phyloP scores from a whole-genome alignment of 2,888 invertebrate genomes.

The Cremastinae sp. region DNA sequence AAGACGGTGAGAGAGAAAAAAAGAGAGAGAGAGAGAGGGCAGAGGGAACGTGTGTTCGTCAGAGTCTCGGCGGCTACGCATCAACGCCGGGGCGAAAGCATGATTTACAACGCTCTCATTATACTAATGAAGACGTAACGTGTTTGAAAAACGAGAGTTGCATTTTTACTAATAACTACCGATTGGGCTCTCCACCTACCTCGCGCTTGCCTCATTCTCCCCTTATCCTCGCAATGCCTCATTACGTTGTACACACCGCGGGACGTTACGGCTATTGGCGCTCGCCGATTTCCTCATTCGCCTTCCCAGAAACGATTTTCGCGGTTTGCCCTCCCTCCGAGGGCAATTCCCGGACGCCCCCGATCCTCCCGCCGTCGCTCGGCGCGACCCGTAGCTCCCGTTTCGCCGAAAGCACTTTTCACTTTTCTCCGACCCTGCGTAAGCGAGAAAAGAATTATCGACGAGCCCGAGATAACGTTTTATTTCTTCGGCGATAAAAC shows the following conservation, averaged over 20 bases:
- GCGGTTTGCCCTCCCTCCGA: slow-evolving; percentile 21
- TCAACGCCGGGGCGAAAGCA: slow-evolving; percentile 59
- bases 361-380: no score
- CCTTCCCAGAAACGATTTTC: slow-evolving; percentile 60
- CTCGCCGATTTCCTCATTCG: slow-evolving; percentile 40
- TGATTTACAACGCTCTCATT: slow-evolving; percentile 78
- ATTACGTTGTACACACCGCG: slow-evolving; percentile 49
- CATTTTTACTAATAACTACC: slow-evolving; percentile 69
- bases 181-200: slow-evolving; percentile 44
- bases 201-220: slow-evolving; percentile 13
- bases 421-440: slow-evolving; percentile 33
- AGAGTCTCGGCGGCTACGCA: slow-evolving; percentile 55
- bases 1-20: slow-evolving; percentile 22
- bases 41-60: slow-evolving; percentile 31
- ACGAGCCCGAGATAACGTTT: slow-evolving; percentile 9
- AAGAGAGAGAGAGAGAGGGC: slow-evolving; percentile 14
- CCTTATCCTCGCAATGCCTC: slow-evolving; percentile 53
- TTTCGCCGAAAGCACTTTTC: slow-evolving; percentile 35
- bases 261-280: slow-evolving; percentile 29
- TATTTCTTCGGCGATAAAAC: slow-evolving; percentile 3
- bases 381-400: background rate
- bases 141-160: slow-evolving; percentile 66
- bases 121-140: slow-evolving; percentile 79
- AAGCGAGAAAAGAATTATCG: slow-evolving; percentile 5
- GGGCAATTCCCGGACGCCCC: slow-evolving; percentile 20